Base-by-base conservation (phyloP, 1,140 invertebrate species). In the Heliconius hewitsoni region DNA sequence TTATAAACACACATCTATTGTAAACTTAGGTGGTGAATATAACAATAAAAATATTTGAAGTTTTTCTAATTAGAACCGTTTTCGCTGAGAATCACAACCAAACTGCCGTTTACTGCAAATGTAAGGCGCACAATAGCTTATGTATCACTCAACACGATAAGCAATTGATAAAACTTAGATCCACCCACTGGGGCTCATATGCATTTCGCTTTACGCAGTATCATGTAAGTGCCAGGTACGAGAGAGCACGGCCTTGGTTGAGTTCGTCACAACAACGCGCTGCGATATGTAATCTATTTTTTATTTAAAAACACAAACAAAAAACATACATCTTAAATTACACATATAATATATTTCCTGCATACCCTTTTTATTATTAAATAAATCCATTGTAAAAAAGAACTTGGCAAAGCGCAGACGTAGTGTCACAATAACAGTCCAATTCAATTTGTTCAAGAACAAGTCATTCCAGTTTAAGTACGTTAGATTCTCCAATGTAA, bases 161-260 rank as follows among this genome's bases (percentile, higher is more conserved):
- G 79, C 81, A 70, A 74, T 84, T 87, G 81, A 88, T 87, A 86
- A 86, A 82, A 87, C 78, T 78, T 80, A 85, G 80, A 90, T 89
- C 87, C 89, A 91, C 90, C 91, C 89, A 91, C 88, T 71, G 82
- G 75, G 77, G 77, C 70, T 78, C 80, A 60, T 73, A 76, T 81
- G 73, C 76, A 81, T 77, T 83, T 77, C 76, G 81, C 74, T 84
- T 76, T 74, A 78, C 79, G 71, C 84, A 83, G 82, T 86, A 84
- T 84, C 84, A 77, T 76, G 77, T 82, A 80, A 73, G 91, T 93
- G 85, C 91, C 91, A 86, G 92, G 91, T 87, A 94, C 92, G 85
- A 79, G 76, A 85, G 72, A 84, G 85, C 77, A 89, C 92, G 92
- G 89, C 91, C 92, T 94, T 94, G 91, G 87, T 86, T 85, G 71